Percentiles rank a stretch among this genome's conserved stretches.
phyloP scores from a whole-genome alignment of 2,888 invertebrate genomes.

The Carabus problematicus region DNA sequence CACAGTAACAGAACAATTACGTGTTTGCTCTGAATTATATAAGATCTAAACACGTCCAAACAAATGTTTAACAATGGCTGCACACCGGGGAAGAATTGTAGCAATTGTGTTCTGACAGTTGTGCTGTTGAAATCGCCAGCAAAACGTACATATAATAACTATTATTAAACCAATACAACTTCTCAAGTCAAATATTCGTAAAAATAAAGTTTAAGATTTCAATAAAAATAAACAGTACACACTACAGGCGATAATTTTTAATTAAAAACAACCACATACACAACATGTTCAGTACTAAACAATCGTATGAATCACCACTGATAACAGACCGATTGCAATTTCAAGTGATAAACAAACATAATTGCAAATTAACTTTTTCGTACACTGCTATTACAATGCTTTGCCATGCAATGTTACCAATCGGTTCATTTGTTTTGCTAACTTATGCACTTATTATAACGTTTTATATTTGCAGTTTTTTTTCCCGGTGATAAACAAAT shows the following conservation, averaged over 20 bases:
- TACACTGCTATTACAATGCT: too few species aligned
- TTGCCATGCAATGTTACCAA: too few species aligned
- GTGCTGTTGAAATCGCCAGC: conserved; percentile 11
- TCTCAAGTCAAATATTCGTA: neutral
- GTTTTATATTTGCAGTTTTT: neutral
- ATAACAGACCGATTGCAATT: conserved; percentile 9
- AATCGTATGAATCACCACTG: conserved; percentile 15
- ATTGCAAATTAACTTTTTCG: too few species aligned
- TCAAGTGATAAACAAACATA: conserved; percentile 5
- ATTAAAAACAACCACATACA: too few species aligned
- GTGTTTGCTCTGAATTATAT: conserved; percentile 26
- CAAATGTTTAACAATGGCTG: conserved; percentile 28
- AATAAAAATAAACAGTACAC: too few species aligned
- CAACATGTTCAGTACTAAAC: too few species aligned
- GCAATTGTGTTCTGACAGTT: conserved; percentile 35
- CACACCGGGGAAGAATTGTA: conserved; percentile 32
- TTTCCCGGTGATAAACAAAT: conserved; percentile 22
- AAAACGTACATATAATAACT: neutral
- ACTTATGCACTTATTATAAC: too few species aligned
- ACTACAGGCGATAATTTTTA: too few species aligned
- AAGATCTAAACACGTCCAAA: too few species aligned
- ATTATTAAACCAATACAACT: too few species aligned
- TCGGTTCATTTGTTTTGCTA: too few species aligned
- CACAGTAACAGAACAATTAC: conserved; percentile 28
- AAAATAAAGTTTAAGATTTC: neutral